Conservation (phyloP, 2,888 invertebrate genomes). For the Drosophila barbarae region DNA sequence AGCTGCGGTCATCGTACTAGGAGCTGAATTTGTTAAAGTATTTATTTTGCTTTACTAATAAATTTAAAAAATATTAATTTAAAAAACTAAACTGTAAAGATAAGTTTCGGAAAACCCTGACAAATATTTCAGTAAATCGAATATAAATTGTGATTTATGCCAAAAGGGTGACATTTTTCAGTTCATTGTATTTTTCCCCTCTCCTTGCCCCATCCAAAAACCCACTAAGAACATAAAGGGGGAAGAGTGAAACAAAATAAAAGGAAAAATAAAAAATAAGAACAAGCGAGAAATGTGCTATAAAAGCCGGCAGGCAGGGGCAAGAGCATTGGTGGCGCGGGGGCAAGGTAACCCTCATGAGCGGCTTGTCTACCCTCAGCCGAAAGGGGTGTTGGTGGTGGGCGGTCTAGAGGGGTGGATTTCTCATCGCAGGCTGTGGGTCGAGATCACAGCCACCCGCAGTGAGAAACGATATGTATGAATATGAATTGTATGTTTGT, state of each 20-base stretch:
- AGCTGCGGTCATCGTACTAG: background rate
- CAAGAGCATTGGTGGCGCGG: conserved; percentile 2
- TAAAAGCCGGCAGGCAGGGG: conserved; percentile 23
- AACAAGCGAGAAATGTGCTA: conserved; percentile 18
- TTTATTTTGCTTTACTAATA: no score
- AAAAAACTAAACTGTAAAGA: no score
- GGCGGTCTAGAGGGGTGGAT: conserved; percentile 29
- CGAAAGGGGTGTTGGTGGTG: conserved; percentile 18
- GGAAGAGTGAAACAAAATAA: background rate
- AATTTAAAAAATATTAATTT: no score
- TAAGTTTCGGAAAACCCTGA: no score
- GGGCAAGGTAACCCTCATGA: conserved; percentile 11
- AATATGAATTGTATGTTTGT: conserved; percentile 1
- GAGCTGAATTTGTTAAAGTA: no score
- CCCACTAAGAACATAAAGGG: conserved; percentile 14
- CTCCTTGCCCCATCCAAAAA: background rate
- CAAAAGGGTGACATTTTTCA: no score
- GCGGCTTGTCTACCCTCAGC: conserved; percentile 2
- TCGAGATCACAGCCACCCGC: conserved; percentile 22
- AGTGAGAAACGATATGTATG: conserved; percentile 17
- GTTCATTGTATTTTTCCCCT: no score
- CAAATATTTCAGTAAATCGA: no score
- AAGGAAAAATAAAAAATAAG: background rate
- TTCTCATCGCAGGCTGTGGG: conserved; percentile 5
- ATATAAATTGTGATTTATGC: no score